A percentile compares a stretch with the other conserved stretches of the same genome.
These are phyloP conservation scores for Plectrocnemia conspersa DNA, from an alignment of 1,140 invertebrate species.

Conservation along the genomic window DNA sequence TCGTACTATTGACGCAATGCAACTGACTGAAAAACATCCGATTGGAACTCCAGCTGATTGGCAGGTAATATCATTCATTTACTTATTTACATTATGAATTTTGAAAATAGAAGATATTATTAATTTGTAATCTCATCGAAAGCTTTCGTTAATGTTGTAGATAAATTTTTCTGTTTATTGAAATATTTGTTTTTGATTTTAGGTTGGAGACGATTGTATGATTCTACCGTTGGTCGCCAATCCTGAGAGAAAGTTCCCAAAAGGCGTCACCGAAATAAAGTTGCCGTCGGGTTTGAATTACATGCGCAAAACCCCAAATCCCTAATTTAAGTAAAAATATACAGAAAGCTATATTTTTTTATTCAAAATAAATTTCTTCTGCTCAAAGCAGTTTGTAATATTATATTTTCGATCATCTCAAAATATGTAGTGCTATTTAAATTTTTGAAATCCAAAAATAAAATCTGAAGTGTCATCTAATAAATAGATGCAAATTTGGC, in stretches of 20 bases:
- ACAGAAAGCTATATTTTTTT: no score
- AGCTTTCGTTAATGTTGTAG: neutral
- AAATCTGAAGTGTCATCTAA: no score
- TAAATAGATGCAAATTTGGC: no score
- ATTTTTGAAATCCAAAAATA: no score
- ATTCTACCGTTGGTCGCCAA: slow-evolving; percentile 73
- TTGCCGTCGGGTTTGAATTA: slow-evolving; percentile 81
- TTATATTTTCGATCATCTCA: no score
- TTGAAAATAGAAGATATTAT: neutral
- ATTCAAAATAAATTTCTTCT: no score
- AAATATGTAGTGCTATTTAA: no score
- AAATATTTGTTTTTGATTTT: slow-evolving; percentile 32
- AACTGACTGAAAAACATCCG: slow-evolving; percentile 76
- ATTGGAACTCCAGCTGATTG: slow-evolving; percentile 95
- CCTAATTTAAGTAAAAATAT: slow-evolving; percentile 40
- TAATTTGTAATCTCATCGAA: no score
- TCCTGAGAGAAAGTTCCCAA: slow-evolving; percentile 62
- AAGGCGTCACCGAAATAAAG: slow-evolving; percentile 58
- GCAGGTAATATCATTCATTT: slow-evolving; percentile 58
- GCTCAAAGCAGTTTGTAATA: no score
- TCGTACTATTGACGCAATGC: slow-evolving; percentile 85
- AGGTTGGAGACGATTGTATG: slow-evolving; percentile 75
- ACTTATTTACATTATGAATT: neutral
- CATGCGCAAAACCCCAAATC: slow-evolving; percentile 65
- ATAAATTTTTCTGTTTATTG: neutral